Percentiles rank a stretch among this genome's conserved stretches.
phyloP scores from a whole-genome alignment of 2,888 invertebrate genomes.

The Sthenelais limicola region DNA sequence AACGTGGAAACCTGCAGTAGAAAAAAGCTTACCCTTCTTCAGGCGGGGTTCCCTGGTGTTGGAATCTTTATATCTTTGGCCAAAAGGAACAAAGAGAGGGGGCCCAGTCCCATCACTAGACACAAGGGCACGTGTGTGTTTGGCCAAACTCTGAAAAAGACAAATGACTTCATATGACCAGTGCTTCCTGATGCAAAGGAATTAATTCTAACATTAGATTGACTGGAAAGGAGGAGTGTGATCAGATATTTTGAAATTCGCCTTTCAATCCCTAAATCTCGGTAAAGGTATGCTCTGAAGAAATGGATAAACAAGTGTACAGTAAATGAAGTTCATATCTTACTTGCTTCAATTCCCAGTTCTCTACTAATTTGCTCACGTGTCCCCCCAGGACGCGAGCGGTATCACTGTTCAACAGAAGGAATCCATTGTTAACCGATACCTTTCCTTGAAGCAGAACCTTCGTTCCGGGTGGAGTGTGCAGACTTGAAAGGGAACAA shows the following conservation, averaged over 20 bases:
- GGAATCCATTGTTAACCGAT: conserved; percentile 81
- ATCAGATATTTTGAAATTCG: no score
- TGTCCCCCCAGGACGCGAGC: conserved; percentile 86
- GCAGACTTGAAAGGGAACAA: conserved; percentile 75
- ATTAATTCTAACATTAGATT: no score
- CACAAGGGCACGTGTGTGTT: conserved; percentile 67
- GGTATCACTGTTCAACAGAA: conserved; percentile 80
- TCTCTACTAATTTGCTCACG: conserved; percentile 86
- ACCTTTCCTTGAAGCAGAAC: conserved; percentile 76
- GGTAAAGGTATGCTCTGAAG: no score
- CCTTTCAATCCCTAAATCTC: no score
- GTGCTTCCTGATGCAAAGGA: no score
- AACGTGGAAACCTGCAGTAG: no score
- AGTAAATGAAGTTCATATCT: conserved; percentile 5
- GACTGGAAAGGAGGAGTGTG: no score
- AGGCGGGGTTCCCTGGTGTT: conserved; percentile 1
- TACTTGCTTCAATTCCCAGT: conserved; percentile 78
- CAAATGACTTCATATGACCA: no score
- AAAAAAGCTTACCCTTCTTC: neutral
- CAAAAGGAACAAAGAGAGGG: conserved; percentile 93
- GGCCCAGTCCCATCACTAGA: conserved; percentile 85
- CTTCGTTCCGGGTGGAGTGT: conserved; percentile 93
- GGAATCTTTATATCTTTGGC: conserved; percentile 75
- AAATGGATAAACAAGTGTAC: no score
- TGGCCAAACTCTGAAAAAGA: conserved; percentile 61